phyloP scores from a whole-genome alignment of 2,888 invertebrate genomes.

The Oxytorus armatus region DNA sequence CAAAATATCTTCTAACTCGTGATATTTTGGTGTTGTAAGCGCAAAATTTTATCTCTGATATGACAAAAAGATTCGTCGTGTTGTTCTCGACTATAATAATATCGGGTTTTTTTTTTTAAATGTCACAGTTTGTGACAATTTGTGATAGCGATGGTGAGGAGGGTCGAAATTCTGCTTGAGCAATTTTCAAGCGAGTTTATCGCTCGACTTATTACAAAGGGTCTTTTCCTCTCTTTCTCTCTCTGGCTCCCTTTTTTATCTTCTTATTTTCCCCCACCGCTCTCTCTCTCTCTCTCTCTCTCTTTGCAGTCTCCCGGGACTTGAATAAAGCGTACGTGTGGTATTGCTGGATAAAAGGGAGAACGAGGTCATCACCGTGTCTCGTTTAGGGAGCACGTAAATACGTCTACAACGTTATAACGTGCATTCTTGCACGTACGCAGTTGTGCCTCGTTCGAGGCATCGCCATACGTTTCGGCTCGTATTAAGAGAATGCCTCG shows the following conservation, averaged over 20 bases:
- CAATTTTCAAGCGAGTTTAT: not conserved
- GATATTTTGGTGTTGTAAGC: not conserved
- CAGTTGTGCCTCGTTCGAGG: constrained; percentile 36
- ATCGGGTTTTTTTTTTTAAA: constrained; percentile 45
- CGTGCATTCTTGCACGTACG: constrained; percentile 65
- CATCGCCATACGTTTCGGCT: too few relatives aligned
- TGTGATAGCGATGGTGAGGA: not conserved
- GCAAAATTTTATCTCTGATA: not conserved
- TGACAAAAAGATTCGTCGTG: not conserved
- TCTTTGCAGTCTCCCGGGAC: not conserved
- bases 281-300: too few relatives aligned
- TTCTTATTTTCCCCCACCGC: not conserved
- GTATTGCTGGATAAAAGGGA: constrained; percentile 11
- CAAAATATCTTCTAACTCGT: not conserved
- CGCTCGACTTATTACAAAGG: not conserved
- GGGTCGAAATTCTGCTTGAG: not conserved
- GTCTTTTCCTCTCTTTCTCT: not conserved
- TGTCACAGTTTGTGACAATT: constrained; percentile 24
- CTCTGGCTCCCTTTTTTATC: not conserved
- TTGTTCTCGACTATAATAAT: constrained; percentile 8
- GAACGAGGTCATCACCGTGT: constrained; percentile 48
- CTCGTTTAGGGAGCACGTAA: constrained; percentile 47
- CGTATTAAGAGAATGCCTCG: too few relatives aligned
- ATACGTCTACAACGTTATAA: constrained; percentile 2
- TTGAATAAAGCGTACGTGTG: not conserved